Conservation (phyloP, 2,797 vertebrate genomes). For the Cottoperca gobio region DNA sequence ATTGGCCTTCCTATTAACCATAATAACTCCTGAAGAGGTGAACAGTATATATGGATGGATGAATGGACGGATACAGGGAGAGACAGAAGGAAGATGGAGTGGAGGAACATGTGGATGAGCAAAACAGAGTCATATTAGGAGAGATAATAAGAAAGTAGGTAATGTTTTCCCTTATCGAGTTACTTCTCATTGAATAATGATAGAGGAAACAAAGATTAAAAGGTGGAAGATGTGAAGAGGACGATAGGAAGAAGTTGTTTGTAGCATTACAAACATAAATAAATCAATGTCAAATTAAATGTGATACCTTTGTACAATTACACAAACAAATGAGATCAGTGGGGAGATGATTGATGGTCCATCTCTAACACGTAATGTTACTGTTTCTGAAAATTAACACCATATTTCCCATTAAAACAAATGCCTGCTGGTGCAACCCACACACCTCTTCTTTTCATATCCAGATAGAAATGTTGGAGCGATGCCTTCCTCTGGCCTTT, state of each 20-base stretch:
- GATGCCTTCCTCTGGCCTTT: neutral
- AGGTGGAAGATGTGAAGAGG: neutral
- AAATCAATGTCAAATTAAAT: slow-evolving; percentile 51
- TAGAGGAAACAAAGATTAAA: slow-evolving; percentile 3
- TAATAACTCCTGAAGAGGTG: slow-evolving; percentile 37
- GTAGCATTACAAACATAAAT: slow-evolving; percentile 24
- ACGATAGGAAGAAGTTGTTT: slow-evolving; percentile 12
- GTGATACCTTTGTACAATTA: slow-evolving; percentile 22
- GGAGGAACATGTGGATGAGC: slow-evolving; percentile 2
- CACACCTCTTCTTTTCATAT: neutral
- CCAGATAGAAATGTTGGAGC: neutral
- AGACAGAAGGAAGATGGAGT: neutral
- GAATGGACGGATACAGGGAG: slow-evolving; percentile 36
- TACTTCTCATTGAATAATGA: slow-evolving; percentile 36
- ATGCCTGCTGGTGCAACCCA: neutral
- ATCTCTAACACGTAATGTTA: slow-evolving; percentile 23
- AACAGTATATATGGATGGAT: slow-evolving; percentile 26
- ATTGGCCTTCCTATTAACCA: slow-evolving; percentile 47
- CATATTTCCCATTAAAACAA: slow-evolving; percentile 1
- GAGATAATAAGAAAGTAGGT: slow-evolving; percentile 12
- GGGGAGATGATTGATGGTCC: slow-evolving; percentile 38
- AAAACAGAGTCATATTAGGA: neutral
- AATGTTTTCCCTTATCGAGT: slow-evolving; percentile 17
- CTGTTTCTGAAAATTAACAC: slow-evolving; percentile 28
- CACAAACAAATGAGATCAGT: slow-evolving; percentile 35